phyloP scores from a whole-genome alignment of 2,113 vertebrate genomes.

The Saguinus midas region DNA sequence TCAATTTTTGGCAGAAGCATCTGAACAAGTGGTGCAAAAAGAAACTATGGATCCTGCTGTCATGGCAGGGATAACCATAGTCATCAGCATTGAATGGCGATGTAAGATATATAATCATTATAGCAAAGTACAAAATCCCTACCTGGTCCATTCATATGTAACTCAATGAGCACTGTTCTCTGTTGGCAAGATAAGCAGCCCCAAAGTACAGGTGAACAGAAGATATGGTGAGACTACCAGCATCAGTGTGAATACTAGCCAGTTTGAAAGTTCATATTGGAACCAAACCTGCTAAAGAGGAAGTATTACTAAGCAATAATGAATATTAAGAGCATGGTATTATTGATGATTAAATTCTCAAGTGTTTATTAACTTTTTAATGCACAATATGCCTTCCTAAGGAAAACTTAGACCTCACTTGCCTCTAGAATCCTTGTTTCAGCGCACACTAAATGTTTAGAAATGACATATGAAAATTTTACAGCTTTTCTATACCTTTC shows the following conservation, averaged over 20 bases:
- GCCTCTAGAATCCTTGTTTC: background rate
- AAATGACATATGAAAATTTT: background rate
- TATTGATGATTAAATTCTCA: background rate
- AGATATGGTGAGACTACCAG: background rate
- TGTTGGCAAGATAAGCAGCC: background rate
- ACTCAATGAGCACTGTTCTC: background rate
- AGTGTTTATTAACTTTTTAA: background rate
- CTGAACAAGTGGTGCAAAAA: background rate
- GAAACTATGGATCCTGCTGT: background rate
- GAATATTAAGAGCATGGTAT: background rate
- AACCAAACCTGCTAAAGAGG: background rate
- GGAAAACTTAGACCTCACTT: background rate
- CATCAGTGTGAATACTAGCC: background rate
- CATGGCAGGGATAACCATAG: background rate
- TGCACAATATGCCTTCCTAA: background rate
- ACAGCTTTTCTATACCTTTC: background rate
- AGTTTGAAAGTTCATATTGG: background rate
- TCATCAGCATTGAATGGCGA: background rate
- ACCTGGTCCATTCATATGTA: background rate
- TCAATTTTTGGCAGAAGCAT: conserved; percentile 11
- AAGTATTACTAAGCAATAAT: background rate
- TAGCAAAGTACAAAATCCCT: background rate
- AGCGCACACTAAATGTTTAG: background rate
- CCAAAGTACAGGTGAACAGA: background rate
- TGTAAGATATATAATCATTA: background rate